phyloP scores from a whole-genome alignment of 1,140 invertebrate genomes.

The Nixonia krombeini region DNA sequence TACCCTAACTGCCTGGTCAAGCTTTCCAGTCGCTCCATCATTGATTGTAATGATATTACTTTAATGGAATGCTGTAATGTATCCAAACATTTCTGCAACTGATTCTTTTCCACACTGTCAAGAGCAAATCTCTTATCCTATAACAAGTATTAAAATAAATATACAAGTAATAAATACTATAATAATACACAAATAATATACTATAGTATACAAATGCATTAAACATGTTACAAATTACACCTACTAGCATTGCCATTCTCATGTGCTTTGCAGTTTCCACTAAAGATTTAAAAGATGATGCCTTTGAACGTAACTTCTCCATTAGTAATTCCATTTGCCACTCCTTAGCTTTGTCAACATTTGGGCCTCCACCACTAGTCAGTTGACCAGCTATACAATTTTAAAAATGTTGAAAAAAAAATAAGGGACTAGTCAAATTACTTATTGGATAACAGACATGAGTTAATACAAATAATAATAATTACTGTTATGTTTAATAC shows the following conservation, averaged over 20 bases:
- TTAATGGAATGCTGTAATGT: slow-evolving; percentile 94
- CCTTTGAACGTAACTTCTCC: slow-evolving; percentile 88
- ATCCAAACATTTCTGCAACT: slow-evolving; percentile 91
- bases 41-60: slow-evolving; percentile 89
- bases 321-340: slow-evolving; percentile 87
- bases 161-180: slow-evolving; percentile 12
- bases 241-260: slow-evolving; percentile 86
- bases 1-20: slow-evolving; percentile 89
- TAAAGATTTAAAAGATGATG: slow-evolving; percentile 81
- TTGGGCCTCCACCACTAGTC: slow-evolving; percentile 50
- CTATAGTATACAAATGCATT: too few species aligned
- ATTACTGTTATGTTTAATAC: too few species aligned
- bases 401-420: slow-evolving; percentile 8
- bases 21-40: slow-evolving; percentile 93
- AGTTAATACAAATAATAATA: too few species aligned
- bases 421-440: too few species aligned
- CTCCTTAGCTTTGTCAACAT: slow-evolving; percentile 76
- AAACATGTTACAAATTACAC: slow-evolving; percentile 46
- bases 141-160: slow-evolving; percentile 30
- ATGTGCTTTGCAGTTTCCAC: slow-evolving; percentile 88
- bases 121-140: slow-evolving; percentile 88
- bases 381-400: slow-evolving; percentile 58
- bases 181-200: too few species aligned
- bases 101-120: slow-evolving; percentile 85
- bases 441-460: too few species aligned